Conservation (phyloP, 2,797 vertebrate species). For the Austrolebias charrua region DNA sequence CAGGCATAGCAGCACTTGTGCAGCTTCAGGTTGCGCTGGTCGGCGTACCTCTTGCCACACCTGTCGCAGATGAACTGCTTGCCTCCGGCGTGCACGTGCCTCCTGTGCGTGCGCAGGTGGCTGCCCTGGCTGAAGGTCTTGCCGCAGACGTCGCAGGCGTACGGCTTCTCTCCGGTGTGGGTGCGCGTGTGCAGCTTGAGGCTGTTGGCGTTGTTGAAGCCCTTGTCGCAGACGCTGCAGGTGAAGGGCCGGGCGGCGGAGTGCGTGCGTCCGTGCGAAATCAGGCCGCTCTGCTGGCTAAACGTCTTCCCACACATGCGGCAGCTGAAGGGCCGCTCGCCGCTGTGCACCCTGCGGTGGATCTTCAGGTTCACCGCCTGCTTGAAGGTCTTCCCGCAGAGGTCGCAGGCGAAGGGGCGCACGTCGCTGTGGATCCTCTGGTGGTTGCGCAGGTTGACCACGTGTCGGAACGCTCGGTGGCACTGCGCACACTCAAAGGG, state of each 20-base stretch:
- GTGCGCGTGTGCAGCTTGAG: conserved; percentile 78
- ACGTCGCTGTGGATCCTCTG: conserved; percentile 74
- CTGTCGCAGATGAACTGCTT: conserved; percentile 82
- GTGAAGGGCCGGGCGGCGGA: conserved; percentile 69
- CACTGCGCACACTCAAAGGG: conserved; percentile 74
- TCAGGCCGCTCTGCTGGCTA: conserved; percentile 81
- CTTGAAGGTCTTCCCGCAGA: conserved; percentile 78
- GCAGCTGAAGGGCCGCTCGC: conserved; percentile 79
- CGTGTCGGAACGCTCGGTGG: conserved; percentile 75
- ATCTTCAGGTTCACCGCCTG: conserved; percentile 79
- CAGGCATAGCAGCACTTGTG: conserved; percentile 80
- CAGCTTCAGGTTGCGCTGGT: conserved; percentile 76
- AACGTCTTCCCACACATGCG: conserved; percentile 76
- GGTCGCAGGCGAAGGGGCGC: conserved; percentile 72
- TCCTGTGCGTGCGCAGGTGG: conserved; percentile 69
- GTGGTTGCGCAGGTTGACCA: conserved; percentile 79
- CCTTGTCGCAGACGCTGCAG: conserved; percentile 75
- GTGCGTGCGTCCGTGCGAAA: conserved; percentile 76
- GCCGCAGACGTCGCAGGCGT: conserved; percentile 73
- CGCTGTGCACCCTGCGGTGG: conserved; percentile 78
- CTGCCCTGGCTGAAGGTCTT: conserved; percentile 78
- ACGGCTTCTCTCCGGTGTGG: conserved; percentile 81
- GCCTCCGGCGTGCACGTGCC: conserved; percentile 77
- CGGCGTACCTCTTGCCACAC: conserved; percentile 80
- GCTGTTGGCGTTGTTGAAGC: conserved; percentile 79